These are phyloP conservation scores for Panzeria rudis DNA, from an alignment of 2,888 invertebrate species.

Conservation along the genomic window DNA sequence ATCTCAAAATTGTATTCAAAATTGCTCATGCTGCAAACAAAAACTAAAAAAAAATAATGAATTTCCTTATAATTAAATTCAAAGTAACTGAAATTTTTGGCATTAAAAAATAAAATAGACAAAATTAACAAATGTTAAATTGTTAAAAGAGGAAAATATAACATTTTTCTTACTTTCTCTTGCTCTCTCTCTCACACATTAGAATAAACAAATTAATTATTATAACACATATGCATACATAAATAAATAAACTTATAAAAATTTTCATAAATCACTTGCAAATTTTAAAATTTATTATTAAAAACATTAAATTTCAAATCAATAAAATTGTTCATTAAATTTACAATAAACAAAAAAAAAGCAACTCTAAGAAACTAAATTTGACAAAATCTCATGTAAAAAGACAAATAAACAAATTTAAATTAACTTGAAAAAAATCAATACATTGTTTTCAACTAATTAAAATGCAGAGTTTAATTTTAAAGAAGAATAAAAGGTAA, in stretches of 20 bases:
- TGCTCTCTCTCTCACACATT: not conserved
- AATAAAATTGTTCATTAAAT: constrained; percentile 62
- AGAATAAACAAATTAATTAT: constrained; percentile 26
- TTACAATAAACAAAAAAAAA: constrained; percentile 37
- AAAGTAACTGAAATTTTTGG: constrained; percentile 38
- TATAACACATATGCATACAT: not conserved
- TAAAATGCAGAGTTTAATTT: constrained; percentile 44
- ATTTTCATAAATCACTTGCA: constrained; percentile 59
- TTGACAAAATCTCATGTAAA: constrained; percentile 59
- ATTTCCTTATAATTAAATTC: constrained; percentile 3
- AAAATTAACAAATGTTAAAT: constrained; percentile 31
- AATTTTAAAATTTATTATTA: constrained; percentile 61
- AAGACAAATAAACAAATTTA: constrained; percentile 64
- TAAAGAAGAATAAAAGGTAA: constrained; percentile 6
- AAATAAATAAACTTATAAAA: constrained; percentile 51
- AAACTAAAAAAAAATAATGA: not conserved
- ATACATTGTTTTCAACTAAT: constrained; percentile 70
- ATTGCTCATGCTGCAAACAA: constrained; percentile 1
- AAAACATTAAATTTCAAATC: constrained; percentile 60
- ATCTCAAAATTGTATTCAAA: constrained; percentile 13
- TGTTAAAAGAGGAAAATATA: constrained; percentile 25
- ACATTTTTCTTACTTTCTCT: constrained; percentile 40
- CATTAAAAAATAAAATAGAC: constrained; percentile 28
- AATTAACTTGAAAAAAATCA: constrained; percentile 40
- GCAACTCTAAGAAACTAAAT: constrained; percentile 36